These are phyloP conservation scores for Leucania comma DNA, from an alignment of 2,888 invertebrate species.

Conservation along the genomic window DNA sequence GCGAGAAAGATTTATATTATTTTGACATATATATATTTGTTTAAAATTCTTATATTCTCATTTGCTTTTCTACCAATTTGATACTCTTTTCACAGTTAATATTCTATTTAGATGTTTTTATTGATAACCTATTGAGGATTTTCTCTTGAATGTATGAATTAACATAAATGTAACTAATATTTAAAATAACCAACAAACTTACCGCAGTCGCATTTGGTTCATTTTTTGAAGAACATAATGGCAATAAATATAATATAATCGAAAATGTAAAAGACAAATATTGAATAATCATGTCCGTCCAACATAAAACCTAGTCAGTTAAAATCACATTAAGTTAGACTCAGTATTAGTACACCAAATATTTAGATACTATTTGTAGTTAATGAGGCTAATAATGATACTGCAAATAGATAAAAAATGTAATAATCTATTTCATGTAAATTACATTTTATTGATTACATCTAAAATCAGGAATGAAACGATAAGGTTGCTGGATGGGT, in stretches of 20 bases:
- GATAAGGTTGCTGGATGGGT: too few species aligned
- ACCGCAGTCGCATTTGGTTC: conserved; percentile 1
- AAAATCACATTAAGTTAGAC: conserved; percentile 39
- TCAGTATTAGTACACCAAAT: background rate
- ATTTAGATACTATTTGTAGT: background rate
- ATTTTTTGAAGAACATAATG: conserved; percentile 2
- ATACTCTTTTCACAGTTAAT: too few species aligned
- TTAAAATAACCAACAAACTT: background rate
- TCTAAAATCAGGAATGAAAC: background rate
- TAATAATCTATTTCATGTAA: background rate
- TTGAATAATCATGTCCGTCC: conserved; percentile 3
- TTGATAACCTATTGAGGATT: too few species aligned
- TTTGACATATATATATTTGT: too few species aligned
- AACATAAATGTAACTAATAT: background rate
- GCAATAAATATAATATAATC: background rate
- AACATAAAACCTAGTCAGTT: conserved; percentile 5
- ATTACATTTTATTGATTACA: conserved; percentile 2
- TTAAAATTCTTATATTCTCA: too few species aligned
- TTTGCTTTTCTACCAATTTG: too few species aligned
- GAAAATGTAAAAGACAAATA: background rate
- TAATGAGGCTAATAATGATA: conserved; percentile 27
- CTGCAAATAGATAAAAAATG: background rate
- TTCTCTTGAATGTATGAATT: too few species aligned
- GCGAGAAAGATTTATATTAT: too few species aligned
- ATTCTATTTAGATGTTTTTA: too few species aligned